These are phyloP conservation scores for Pitta sordida DNA, from an alignment of 2,113 vertebrate genomes.

Conservation along the genomic window DNA sequence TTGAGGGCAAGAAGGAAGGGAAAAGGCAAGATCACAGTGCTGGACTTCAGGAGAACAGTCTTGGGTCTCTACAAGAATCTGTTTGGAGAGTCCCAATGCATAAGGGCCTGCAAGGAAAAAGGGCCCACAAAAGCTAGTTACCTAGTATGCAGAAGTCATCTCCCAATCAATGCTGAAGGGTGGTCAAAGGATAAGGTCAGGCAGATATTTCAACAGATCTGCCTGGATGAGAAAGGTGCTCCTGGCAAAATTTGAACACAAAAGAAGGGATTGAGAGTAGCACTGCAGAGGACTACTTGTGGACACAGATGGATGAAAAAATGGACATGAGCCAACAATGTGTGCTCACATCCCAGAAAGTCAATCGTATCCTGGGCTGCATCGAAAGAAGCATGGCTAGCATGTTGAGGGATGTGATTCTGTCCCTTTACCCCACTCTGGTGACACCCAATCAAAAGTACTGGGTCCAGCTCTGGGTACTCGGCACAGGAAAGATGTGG, in stretches of 20 bases:
- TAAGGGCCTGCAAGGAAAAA: neutral
- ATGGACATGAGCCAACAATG: neutral
- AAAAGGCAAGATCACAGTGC: neutral
- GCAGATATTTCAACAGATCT: neutral
- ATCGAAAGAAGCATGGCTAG: rapidly evolving
- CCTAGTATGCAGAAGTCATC: neutral
- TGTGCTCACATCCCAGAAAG: neutral
- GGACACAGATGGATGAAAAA: neutral
- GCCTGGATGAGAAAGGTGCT: neutral
- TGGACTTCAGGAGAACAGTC: neutral
- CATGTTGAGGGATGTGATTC: neutral
- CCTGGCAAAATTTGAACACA: neutral
- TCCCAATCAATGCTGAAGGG: neutral
- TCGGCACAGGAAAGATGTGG: neutral
- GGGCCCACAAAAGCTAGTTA: neutral
- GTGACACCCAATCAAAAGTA: neutral
- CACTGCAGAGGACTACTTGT: neutral
- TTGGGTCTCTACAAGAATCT: neutral
- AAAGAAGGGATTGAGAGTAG: neutral
- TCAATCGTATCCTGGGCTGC: neutral
- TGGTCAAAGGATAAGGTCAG: neutral
- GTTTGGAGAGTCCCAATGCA: neutral
- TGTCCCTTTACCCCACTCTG: neutral
- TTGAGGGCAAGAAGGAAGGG: neutral
- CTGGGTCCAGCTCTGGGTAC: neutral